Evolutionary conservation across 2,113 vertebrate genomes (phyloP), one percentile per base, ranked within the genome.

Genomic region (Lophochroa leadbeateri): DNA sequence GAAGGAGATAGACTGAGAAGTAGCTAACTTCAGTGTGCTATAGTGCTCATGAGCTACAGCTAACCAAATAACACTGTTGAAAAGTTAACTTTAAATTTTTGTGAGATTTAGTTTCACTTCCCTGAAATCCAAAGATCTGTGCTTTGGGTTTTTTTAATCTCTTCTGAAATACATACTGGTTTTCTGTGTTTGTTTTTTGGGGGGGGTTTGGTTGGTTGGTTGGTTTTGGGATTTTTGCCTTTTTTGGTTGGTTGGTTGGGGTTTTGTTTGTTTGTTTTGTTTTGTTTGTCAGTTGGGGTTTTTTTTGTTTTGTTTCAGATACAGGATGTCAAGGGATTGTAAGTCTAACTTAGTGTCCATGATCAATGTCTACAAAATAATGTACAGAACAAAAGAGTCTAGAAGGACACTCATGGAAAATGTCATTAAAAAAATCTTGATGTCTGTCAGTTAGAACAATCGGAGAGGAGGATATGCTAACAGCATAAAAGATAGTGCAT

Each of bases 131-230:
- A 70, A 86, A 78, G 9, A 33, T 25, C 7, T 77, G 31, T 49
- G 11, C 3, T 16, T 35, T 52, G 28, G 7, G 7, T 0, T 5
- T 70, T 68, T 76, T 35, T 27, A 2, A 3, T 43, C 33, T 65
- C 35, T 86, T 88, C 55, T 88, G 58, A 90, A 95, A 80, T 5
- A 28, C 5, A n/a, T 0, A 0, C 0, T 24, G 4, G 2, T 39
- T 72, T 75, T 64, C 21, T 47, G 23, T 28, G 1, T 28, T 61
- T 46, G 2, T 4, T 21, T 6, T 4, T 75, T 37, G 17, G 29
- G 16, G 11, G 18, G 18, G 52, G 29, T 23, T 25, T 44, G 31
- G 15, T 29, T 84, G 47, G 23, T 25, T 20, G 9, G 21, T 25
- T 60, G 27, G 27, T 14, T 58, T 55, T 19, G 11, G 7, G 7